Evolutionary conservation across 1,140 invertebrate genomes (phyloP), one percentile per base, ranked within the genome.

Genomic region (Parasteatoda tepidariorum): DNA sequence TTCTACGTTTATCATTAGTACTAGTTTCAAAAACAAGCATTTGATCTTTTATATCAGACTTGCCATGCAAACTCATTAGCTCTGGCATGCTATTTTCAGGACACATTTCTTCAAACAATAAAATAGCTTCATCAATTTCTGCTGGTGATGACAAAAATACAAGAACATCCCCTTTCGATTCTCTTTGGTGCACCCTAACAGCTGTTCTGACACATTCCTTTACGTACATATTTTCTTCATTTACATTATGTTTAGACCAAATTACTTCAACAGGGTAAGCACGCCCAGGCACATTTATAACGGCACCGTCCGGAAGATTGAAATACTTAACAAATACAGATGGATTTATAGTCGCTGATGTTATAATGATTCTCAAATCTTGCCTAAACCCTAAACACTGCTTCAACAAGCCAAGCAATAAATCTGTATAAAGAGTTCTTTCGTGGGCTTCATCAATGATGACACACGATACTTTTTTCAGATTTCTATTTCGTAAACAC

Each of bases 361-460:
- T 99, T 87, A 99, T 98, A 0, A 99, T 90, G 0, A 99, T 89
- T 90, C 99, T 99, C 18, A 99, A 90, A 89, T 99, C 97, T 0
- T 94, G 92, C 68, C 95, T 91, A 78, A 93, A 90, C 86, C 92
- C 92, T 86, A 97, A 95, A 2, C 95, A 92, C 86, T 91, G 89
- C 90, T 96, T 93, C n/a, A 95, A 91, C 88, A 97, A 92, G 75
- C 94, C 93, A 90, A 98, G 93, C 0, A 99, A 90, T 2, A 99
- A 91, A 90, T 99, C 98, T 0, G 97, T 98, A 86, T 97, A 95
- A 0, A 99, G 93, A 0, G 97, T 98, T 54, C 98, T 90, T 90
- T 99, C 98, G 88, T 99, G 98, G 62, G 96, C 97, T 89, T 99
- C 98, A 90, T 99, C 98, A 68, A 99, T 90, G 81, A 99, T 94